phyloP scores from a whole-genome alignment of 2,797 vertebrate genomes.

The Crocidura indochinensis region DNA sequence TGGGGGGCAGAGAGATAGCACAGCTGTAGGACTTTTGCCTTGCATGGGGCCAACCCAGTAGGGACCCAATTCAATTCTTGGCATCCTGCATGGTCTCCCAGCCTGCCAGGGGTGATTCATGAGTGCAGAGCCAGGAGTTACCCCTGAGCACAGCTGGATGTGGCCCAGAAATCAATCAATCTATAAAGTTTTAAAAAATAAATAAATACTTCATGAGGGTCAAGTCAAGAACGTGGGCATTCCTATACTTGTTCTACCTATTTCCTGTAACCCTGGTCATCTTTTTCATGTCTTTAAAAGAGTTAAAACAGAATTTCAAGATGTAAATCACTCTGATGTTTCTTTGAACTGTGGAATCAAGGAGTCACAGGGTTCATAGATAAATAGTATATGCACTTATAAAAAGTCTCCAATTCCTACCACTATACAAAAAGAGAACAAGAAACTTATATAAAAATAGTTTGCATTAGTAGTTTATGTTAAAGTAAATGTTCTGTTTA shows the following conservation, averaged over 20 bases:
- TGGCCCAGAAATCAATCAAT: too few species aligned
- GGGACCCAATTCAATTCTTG: too few species aligned
- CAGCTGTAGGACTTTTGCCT: too few species aligned
- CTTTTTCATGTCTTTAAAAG: constrained; percentile 46
- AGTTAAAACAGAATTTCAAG: neutral
- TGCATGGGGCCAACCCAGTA: too few species aligned
- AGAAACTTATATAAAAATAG: too few species aligned
- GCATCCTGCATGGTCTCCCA: too few species aligned
- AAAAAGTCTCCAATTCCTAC: neutral
- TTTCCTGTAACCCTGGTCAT: constrained; percentile 4
- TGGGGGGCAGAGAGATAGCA: too few species aligned
- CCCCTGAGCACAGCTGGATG: too few species aligned
- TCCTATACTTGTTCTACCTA: neutral
- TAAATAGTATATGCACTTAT: constrained; percentile 4
- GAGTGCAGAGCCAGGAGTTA: too few species aligned
- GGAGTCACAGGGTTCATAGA: neutral
- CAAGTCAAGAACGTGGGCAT: neutral
- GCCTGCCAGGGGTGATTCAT: too few species aligned
- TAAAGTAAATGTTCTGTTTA: neutral
- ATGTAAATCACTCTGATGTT: neutral
- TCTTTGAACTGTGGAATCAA: neutral
- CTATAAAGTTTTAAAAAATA: too few species aligned
- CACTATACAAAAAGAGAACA: constrained; percentile 38
- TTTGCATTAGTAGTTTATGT: neutral
- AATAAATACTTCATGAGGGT: too few species aligned